Evolutionary conservation across 2,113 vertebrate species (phyloP).

Genomic region (Australoheros scitulus): DNA sequence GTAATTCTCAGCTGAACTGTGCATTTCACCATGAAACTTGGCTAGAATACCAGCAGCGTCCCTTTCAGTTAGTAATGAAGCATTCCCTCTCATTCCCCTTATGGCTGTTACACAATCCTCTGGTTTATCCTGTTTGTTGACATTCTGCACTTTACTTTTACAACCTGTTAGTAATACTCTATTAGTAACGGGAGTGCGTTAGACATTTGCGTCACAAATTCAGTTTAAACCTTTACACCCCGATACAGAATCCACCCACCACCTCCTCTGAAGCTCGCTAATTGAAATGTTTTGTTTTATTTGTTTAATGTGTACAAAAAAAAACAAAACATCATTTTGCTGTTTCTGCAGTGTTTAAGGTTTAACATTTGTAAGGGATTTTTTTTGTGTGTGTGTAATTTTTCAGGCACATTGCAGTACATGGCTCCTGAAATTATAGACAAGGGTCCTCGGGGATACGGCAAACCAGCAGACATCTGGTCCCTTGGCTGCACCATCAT

Average conservation of each 20-base stretch:
- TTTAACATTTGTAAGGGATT: background rate
- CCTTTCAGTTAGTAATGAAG: background rate
- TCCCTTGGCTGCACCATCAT: constrained; percentile 98
- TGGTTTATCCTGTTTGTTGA: background rate
- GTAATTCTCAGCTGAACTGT: background rate
- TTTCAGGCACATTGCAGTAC: constrained; percentile 94
- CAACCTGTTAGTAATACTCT: background rate
- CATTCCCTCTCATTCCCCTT: background rate
- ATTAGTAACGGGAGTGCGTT: background rate
- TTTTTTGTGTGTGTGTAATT: constrained; percentile 6
- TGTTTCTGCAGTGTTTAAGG: background rate
- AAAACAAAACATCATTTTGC: no score
- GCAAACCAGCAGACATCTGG: constrained; percentile 98
- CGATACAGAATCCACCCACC: background rate
- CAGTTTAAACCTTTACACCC: background rate
- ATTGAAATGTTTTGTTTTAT: constrained; percentile 5
- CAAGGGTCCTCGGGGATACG: constrained; percentile 95
- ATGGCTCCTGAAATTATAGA: constrained; percentile 99
- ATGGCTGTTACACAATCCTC: background rate
- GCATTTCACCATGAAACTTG: background rate
- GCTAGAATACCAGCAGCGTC: background rate
- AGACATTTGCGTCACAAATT: background rate
- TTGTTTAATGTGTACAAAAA: background rate
- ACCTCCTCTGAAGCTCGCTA: background rate
- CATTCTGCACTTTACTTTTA: constrained; percentile 6